phyloP scores from a whole-genome alignment of 2,113 vertebrate genomes.

The Grammomys dolichurus region DNA sequence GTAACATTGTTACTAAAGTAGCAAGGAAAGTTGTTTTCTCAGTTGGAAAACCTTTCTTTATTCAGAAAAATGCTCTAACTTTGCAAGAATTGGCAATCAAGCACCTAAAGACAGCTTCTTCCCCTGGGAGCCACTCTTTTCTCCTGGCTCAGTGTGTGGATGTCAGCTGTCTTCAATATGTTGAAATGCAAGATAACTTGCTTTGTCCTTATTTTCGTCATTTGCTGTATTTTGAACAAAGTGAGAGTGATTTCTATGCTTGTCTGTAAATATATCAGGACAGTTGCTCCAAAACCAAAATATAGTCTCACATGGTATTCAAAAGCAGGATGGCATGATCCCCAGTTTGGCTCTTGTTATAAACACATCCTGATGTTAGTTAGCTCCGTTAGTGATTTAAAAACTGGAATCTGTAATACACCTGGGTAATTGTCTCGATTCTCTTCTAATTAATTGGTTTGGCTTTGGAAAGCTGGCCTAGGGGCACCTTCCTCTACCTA shows the following conservation, averaged over 20 bases:
- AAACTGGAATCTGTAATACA: background rate
- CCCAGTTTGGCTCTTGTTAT: background rate
- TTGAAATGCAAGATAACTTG: background rate
- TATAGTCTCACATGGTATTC: background rate
- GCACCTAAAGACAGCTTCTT: background rate
- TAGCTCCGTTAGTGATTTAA: background rate
- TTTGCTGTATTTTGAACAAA: background rate
- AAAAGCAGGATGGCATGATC: background rate
- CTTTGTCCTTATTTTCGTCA: background rate
- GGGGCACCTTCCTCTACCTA: background rate
- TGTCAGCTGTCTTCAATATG: background rate
- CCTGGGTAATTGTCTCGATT: background rate
- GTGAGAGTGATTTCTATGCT: background rate
- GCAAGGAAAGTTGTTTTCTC: background rate
- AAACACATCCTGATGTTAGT: background rate
- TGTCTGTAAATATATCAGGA: background rate
- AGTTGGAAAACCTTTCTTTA: background rate
- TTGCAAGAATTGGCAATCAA: background rate
- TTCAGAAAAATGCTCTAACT: background rate
- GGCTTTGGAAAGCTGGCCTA: background rate
- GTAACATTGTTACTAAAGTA: background rate
- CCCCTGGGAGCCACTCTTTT: accelerated
- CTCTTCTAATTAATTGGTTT: background rate
- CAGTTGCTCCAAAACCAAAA: background rate
- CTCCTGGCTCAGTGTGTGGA: background rate